These are phyloP conservation scores for Mystacides longicornis DNA, from an alignment of 2,888 invertebrate genomes.

Conservation along the genomic window DNA sequence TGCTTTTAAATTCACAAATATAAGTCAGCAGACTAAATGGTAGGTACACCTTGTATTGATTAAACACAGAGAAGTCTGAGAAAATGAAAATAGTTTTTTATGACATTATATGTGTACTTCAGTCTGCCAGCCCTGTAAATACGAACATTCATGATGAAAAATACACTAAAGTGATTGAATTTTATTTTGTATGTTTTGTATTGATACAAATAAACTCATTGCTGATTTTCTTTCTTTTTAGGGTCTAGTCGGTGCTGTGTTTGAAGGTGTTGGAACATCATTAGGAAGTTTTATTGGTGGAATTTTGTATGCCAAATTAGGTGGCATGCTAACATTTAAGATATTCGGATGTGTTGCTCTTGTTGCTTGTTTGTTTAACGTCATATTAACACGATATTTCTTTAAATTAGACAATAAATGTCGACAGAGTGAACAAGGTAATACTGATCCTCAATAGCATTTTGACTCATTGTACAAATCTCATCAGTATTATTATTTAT, in stretches of 20 bases:
- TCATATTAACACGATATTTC: conserved; percentile 31
- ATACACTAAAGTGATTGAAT: no score
- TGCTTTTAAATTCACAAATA: no score
- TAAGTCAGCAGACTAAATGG: no score
- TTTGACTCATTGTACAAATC: background rate
- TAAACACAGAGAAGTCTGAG: no score
- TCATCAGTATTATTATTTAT: background rate
- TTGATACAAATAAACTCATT: background rate
- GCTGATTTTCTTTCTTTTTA: conserved; percentile 33
- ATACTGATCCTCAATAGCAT: background rate
- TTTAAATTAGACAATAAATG: conserved; percentile 34
- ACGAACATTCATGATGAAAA: no score
- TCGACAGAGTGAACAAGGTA: background rate
- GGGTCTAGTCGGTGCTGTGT: conserved; percentile 79
- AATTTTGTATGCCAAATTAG: conserved; percentile 53
- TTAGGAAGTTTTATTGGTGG: conserved; percentile 76
- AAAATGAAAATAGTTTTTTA: no score
- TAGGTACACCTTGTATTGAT: no score
- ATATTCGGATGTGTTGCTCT: conserved; percentile 65
- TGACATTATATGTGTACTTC: no score
- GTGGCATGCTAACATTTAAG: conserved; percentile 62
- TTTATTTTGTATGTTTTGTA: background rate
- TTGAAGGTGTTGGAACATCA: conserved; percentile 80
- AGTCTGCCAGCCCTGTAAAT: no score
- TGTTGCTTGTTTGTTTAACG: conserved; percentile 52